phyloP scores from a whole-genome alignment of 2,888 invertebrate species.

The Athrips mouffetella region DNA sequence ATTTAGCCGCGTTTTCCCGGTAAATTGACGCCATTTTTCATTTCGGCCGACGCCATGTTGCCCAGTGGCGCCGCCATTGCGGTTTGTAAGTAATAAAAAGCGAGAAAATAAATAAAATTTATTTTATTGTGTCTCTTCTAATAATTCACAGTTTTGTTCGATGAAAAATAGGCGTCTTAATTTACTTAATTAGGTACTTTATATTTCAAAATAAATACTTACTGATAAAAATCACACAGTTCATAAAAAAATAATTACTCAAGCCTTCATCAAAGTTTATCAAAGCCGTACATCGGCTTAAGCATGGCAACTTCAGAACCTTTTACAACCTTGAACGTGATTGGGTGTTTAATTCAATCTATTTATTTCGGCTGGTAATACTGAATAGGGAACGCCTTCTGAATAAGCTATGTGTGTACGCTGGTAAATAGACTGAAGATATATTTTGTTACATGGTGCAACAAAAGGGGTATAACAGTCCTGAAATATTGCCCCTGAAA shows the following conservation, averaged over 20 bases:
- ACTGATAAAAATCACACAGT: no score
- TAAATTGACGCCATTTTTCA: constrained; percentile 74
- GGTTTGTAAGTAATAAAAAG: constrained; percentile 13
- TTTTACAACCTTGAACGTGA: constrained; percentile 33
- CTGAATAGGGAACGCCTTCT: constrained; percentile 20
- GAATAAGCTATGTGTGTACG: no score
- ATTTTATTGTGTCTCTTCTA: constrained; percentile 8
- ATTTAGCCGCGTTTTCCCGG: constrained; percentile 69
- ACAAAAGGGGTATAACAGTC: no score
- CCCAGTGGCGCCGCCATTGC: constrained; percentile 41
- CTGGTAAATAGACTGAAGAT: no score
- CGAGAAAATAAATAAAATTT: constrained; percentile 16
- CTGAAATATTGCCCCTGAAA: no score
- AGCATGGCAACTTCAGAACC: not conserved
- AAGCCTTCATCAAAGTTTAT: constrained; percentile 9
- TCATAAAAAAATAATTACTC: not conserved
- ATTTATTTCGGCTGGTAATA: constrained; percentile 26
- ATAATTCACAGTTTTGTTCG: no score
- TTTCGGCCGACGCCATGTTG: constrained; percentile 56
- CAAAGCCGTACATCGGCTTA: not conserved
- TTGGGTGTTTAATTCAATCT: constrained; percentile 45
- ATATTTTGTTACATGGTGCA: no score
- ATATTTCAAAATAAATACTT: no score
- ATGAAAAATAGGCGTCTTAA: no score
- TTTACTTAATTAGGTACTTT: no score